Conservation (phyloP, 2,888 invertebrate genomes). For the Exocentrus adspersus region DNA sequence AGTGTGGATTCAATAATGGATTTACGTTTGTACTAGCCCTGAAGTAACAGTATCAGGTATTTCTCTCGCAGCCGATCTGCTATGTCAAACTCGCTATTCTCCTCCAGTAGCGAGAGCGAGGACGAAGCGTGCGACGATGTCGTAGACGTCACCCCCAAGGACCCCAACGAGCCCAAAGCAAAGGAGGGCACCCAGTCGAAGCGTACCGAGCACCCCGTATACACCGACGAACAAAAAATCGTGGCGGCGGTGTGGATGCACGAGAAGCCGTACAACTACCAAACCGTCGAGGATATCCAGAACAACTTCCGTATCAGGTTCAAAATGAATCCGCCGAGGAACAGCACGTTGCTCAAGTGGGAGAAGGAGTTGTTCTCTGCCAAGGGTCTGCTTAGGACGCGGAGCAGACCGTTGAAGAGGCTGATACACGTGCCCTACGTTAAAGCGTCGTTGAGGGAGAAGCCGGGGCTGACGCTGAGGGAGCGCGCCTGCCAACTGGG, state of each 20-base stretch:
- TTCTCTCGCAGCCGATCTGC: too few species aligned
- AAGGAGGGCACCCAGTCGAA: background rate
- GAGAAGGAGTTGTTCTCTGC: slow-evolving; percentile 42
- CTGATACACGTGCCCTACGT: slow-evolving; percentile 1
- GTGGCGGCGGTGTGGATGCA: slow-evolving; percentile 67
- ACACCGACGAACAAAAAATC: slow-evolving; percentile 63
- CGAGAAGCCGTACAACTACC: slow-evolving; percentile 61
- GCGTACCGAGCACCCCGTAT: slow-evolving; percentile 26
- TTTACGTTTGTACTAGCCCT: too few species aligned
- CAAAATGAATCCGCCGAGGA: slow-evolving; percentile 60
- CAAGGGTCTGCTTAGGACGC: background rate
- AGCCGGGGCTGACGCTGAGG: background rate
- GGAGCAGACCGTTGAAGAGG: background rate
- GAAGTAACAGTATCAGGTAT: too few species aligned
- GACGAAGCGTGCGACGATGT: background rate
- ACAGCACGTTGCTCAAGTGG: slow-evolving; percentile 48
- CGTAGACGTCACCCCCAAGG: background rate
- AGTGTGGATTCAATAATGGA: too few species aligned
- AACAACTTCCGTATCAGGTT: slow-evolving; percentile 63
- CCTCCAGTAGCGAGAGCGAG: background rate
- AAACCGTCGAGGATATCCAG: slow-evolving; percentile 60
- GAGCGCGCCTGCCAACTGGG: slow-evolving; percentile 2
- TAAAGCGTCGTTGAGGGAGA: slow-evolving; percentile 1
- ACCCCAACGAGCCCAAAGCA: background rate
- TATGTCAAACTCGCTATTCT: too few species aligned